These are phyloP conservation scores for Melangyna quadrimaculata DNA, from an alignment of 2,888 invertebrate species.

Conservation along the genomic window DNA sequence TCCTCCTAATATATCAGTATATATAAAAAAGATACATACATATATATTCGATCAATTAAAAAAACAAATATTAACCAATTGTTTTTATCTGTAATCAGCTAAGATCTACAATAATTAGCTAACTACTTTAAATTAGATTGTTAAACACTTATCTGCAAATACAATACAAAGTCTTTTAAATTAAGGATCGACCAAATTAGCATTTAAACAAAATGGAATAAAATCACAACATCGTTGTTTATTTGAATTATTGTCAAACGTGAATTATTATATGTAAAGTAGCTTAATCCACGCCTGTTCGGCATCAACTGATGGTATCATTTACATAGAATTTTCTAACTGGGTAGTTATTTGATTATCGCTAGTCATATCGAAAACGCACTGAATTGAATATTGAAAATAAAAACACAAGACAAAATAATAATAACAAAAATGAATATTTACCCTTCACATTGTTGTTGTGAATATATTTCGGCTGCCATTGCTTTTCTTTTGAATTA, in stretches of 20 bases:
- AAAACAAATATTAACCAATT: neutral
- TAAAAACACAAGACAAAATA: neutral
- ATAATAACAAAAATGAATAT: neutral
- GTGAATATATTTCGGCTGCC: slow-evolving; percentile 13
- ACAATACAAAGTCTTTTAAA: neutral
- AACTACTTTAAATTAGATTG: neutral
- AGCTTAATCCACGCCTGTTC: too few species aligned
- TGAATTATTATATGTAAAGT: neutral
- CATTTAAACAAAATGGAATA: neutral
- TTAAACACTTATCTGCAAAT: neutral
- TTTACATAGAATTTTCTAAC: neutral
- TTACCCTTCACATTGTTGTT: slow-evolving; percentile 6
- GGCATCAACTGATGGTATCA: neutral
- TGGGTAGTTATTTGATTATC: neutral
- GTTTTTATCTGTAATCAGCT: neutral
- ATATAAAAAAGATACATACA: neutral
- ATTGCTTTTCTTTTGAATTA: neutral
- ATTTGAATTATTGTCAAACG: neutral
- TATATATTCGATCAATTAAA: neutral
- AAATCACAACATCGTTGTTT: neutral
- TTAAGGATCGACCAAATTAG: neutral
- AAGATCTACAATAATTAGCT: neutral
- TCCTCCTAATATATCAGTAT: neutral
- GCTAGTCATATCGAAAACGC: neutral
- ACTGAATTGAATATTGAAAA: too few species aligned